Percentiles rank a stretch among this genome's conserved stretches.
These are phyloP conservation scores for Sapayoa aenigma DNA, from an alignment of 2,113 vertebrate species.

Conservation along the genomic window DNA sequence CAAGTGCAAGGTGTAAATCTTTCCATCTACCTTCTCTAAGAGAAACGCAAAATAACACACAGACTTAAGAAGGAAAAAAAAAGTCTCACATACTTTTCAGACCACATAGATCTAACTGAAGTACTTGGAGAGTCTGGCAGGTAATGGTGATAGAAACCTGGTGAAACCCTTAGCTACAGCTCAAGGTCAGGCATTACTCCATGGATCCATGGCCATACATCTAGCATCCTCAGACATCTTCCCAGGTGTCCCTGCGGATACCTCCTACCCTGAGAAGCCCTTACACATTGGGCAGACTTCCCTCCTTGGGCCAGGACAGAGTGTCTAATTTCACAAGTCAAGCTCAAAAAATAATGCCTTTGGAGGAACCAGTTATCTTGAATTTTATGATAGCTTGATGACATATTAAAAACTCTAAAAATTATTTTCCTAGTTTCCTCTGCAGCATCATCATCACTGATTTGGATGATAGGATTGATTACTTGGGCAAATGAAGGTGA, in stretches of 20 bases:
- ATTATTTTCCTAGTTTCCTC: not conserved
- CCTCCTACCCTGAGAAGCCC: not conserved
- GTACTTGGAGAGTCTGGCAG: not conserved
- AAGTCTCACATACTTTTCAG: not conserved
- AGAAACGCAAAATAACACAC: not conserved
- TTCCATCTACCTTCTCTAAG: slow-evolving; percentile 6
- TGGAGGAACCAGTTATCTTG: not conserved
- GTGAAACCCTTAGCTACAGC: not conserved
- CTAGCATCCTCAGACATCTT: not conserved
- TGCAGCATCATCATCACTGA: not conserved
- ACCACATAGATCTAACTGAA: not conserved
- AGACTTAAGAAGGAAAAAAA: not conserved
- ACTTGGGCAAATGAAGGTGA: not conserved
- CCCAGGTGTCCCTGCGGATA: not conserved
- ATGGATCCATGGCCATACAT: accelerated
- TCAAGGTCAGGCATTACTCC: not conserved
- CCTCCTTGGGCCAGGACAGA: not conserved
- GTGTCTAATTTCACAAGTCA: not conserved
- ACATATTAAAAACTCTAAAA: not conserved
- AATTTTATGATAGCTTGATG: not conserved
- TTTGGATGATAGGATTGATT: not conserved
- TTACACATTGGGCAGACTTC: not conserved
- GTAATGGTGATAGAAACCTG: not conserved
- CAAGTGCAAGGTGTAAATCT: slow-evolving; percentile 2
- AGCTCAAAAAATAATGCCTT: not conserved